These are phyloP conservation scores for Tragelaphus strepsiceros DNA, from an alignment of 2,113 vertebrate genomes.

Conservation along the genomic window DNA sequence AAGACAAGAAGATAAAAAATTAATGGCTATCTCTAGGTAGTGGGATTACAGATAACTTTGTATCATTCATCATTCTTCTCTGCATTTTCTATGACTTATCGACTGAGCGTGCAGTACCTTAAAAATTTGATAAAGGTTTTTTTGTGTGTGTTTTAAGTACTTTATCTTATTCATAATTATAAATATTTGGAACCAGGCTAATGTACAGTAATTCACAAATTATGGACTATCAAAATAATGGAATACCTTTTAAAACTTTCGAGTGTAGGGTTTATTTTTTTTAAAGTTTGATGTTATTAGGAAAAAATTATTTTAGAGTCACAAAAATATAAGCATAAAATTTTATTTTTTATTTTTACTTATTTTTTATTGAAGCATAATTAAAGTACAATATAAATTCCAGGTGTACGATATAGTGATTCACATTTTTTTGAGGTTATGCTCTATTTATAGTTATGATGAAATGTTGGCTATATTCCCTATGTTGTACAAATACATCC, in stretches of 20 bases:
- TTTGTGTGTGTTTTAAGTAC: neutral
- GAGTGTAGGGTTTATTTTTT: neutral
- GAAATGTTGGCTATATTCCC: neutral
- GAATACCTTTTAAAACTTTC: neutral
- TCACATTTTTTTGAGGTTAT: neutral
- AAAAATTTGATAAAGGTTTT: neutral
- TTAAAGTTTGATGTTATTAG: neutral
- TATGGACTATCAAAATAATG: neutral
- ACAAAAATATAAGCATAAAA: neutral
- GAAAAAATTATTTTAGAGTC: neutral
- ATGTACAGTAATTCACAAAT: neutral
- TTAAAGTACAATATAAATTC: neutral
- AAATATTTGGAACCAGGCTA: neutral
- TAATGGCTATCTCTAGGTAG: neutral
- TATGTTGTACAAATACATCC: neutral
- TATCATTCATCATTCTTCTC: neutral
- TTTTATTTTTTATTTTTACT: neutral
- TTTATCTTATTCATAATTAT: neutral
- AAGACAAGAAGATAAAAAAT: constrained; percentile 1
- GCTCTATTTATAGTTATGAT: neutral
- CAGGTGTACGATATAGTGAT: neutral
- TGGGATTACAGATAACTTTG: neutral
- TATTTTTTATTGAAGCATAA: neutral
- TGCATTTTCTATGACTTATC: neutral
- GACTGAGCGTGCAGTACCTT: neutral